Evolutionary conservation across 2,888 invertebrate genomes (phyloP), one percentile per base, ranked within the genome.

Genomic region (Stenichneumon culpator): DNA sequence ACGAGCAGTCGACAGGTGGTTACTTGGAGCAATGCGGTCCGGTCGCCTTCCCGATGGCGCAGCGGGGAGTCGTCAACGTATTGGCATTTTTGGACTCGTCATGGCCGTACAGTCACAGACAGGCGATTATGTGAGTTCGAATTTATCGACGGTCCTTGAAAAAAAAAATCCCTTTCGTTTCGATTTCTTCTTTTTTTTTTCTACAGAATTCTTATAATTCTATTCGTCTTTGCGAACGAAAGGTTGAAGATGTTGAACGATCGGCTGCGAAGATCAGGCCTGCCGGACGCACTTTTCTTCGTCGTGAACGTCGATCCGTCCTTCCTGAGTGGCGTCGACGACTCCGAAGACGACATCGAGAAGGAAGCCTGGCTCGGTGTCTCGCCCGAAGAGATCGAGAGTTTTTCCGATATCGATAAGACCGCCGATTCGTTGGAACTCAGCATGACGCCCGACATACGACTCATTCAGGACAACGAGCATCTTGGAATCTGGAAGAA

Each of bases 71-170:
- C 16, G 91, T 93, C 7, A 92, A 91, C 28, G 93, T 93, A 2
- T 82, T 93, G 19, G 92, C 92, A 6, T 92, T 93, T 79, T 84
- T 93, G 69, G 92, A 93, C 77, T 86, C 90, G 3, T 85, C 90
- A 14, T 93, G 92, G 92, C 87, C 90, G 5, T 92, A 89, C 72
- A 93, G 93, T 86, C 90, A 91, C 73, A 86, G 90, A n/a, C 93
- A 93, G 85, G 91, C 92, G 11, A 79, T 89, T 69, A 91, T 93
- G 93, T 93, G 87, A 92, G 92, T 90, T 9, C 22, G 11, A 2
- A 57, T 4, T 25, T 9, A 57, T 57, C 19, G 39, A 9, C 39
- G 39, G 9, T 39, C 39, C 9, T 6, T 39, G 2, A 54, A 22
- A n/a, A 19, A 3, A 3, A 22, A 54, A 22, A 22, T 80, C 19